Evolutionary conservation across 2,888 invertebrate genomes (phyloP), one percentile per base, ranked within the genome.

Genomic region (Phorcus lineatus): DNA sequence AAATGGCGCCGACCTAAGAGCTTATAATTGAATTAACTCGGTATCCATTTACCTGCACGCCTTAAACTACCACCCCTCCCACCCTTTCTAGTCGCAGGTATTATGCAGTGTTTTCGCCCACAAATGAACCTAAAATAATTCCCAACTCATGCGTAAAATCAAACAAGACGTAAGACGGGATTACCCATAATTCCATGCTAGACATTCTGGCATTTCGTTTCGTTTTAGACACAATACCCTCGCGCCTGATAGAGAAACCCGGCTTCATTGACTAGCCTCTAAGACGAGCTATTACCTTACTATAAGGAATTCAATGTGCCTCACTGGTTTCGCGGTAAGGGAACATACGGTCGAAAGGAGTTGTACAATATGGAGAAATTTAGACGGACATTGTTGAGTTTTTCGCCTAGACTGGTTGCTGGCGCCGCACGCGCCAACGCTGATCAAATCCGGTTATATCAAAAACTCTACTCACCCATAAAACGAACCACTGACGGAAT

Each of bases 81-180:
- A 47, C 13, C 47, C 47, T 47, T 36, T 47, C 7, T 6, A 47
- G 47, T 47, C 13, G 11, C 47, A 47, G 47, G 47, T 47, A 47
- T 47, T 47, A 62, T 28, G 24, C 62, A 28, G 62, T 28, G 62
- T 24, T 62, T 62, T 62, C 62, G 13, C 13, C 28, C 28, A 28
- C 62, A 62, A 62, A 62, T 62, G 62, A 62, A 62, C 62, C 62
- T 62, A 24, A 28, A 62, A 62, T 62, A 62, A 62, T 62, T 62
- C 28, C 28, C 28, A 62, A 24, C 24, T 28, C 28, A 62, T 28
- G 62, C 62, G 62, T 62, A 28, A 62, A 62, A 62, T 62, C 62
- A 28, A 28, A 62, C 62, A 62, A 62, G 62, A 62, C 62, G 62
- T 62, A 62, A 62, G 62, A 24, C 24, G 28, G 62, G 62, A 62